Evolutionary conservation across 2,888 invertebrate genomes (phyloP).

Genomic region (Nymphalis c-album): DNA sequence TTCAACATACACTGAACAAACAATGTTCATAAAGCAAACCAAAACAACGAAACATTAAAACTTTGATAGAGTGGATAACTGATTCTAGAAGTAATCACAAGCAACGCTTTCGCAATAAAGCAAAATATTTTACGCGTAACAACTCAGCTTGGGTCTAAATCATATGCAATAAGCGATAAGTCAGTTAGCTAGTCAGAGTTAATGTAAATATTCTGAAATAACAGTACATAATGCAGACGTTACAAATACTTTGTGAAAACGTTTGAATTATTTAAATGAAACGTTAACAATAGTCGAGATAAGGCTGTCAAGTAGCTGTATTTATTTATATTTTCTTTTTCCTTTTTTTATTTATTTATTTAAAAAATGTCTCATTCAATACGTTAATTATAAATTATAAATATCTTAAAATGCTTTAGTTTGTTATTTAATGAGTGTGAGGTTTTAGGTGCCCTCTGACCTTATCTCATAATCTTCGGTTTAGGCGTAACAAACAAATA

Average conservation of each 20-base stretch:
- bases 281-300: not conserved
- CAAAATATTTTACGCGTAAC: not conserved
- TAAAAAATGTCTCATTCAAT: too few species aligned
- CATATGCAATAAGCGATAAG: not conserved
- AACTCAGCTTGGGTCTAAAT: slow-evolving; percentile 1
- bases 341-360: too few species aligned
- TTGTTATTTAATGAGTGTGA: too few species aligned
- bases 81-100: slow-evolving; percentile 4
- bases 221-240: too few species aligned
- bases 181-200: not conserved
- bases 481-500: not conserved
- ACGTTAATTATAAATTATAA: not conserved
- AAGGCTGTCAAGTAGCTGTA: not conserved
- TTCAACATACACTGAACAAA: not conserved
- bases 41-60: not conserved
- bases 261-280: not conserved
- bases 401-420: not conserved
- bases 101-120: not conserved
- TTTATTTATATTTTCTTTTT: not conserved
- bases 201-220: too few species aligned
- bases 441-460: too few species aligned
- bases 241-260: too few species aligned
- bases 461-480: too few species aligned
- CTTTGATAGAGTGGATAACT: not conserved
- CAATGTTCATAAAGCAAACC: not conserved